Evolutionary conservation across 2,888 invertebrate species (phyloP), one percentile per base, ranked within the genome.

Genomic region (Elegia similella): DNA sequence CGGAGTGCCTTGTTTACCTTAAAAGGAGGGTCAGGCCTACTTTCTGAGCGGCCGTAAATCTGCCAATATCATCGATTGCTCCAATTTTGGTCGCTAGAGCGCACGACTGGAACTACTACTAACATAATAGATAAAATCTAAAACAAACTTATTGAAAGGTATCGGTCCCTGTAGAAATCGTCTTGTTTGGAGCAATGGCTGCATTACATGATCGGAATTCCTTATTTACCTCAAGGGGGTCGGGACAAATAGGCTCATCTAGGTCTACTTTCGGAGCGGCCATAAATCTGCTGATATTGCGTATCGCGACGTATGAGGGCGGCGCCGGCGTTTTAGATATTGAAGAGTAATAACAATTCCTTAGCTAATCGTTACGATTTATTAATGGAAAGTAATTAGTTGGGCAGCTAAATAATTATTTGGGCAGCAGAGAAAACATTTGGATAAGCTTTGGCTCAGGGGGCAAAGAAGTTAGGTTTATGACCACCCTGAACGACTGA

Each of bases 261-360:
- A 15, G 53, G 42, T 29, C 12, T 13, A 23, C 42, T 53, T 42
- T 42, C 52, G 7, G n/a, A 43, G 10, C 13, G 53, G 43, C 17
- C 43, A 13, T 53, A 43, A 53, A 43, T 54, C 44, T 54, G 32
- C 32, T 16, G 54, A 54, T 54, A 54, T 54, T 44, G 44, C 44
- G 44, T 16, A 29, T 30, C 10, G 42, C 30, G 50, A 34, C 10
- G 50, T 29, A 13, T 30, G 48, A 16, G 34, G 16, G 32, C 50
- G 34, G 32, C 50, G 32, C 50, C 13, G 5, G 23, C 8, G 17
- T 17, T 44, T 16, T 12, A 42, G n/a, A n/a, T n/a, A n/a, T n/a
- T n/a, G n/a, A n/a, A n/a, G n/a, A n/a, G n/a, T n/a, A n/a, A n/a
- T n/a, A n/a, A n/a, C n/a, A n/a, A n/a, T n/a, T n/a, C n/a, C n/a